Evolutionary conservation across 2,888 invertebrate species (phyloP).

Genomic region (Cheilosia grossa): DNA sequence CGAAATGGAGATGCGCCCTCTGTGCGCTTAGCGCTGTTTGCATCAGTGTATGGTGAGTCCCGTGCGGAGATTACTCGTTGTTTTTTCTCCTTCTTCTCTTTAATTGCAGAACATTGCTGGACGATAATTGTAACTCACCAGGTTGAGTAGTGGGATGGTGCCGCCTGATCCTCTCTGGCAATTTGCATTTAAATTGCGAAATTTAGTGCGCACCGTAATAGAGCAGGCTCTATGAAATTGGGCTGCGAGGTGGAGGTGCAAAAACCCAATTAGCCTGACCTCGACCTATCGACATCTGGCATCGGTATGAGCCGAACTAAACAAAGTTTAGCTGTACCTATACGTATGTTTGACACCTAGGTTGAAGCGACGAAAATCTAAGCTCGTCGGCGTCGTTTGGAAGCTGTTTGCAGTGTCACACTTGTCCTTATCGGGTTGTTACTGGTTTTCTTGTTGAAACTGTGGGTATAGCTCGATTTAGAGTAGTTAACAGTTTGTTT

Average conservation of each 20-base stretch:
- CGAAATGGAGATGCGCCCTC: constrained; percentile 19
- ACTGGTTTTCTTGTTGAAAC: neutral
- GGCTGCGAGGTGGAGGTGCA: constrained; percentile 43
- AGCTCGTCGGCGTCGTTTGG: neutral
- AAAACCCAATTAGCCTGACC: constrained; percentile 64
- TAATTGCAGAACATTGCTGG: constrained; percentile 69
- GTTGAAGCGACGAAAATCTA: constrained; percentile 10
- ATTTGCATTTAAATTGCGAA: constrained; percentile 73
- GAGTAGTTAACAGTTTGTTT: constrained; percentile 51
- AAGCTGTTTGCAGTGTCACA: neutral
- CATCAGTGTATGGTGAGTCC: neutral
- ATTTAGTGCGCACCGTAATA: constrained; percentile 61
- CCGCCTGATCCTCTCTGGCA: constrained; percentile 39
- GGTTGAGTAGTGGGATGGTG: constrained; percentile 20
- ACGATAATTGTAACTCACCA: constrained; percentile 69
- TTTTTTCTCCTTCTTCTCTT: constrained; percentile 50
- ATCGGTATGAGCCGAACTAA: neutral
- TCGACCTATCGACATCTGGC: constrained; percentile 73
- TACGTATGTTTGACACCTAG: neutral
- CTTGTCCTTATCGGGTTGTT: constrained; percentile 9
- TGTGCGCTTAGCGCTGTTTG: neutral
- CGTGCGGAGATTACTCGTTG: constrained; percentile 55
- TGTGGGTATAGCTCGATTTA: neutral
- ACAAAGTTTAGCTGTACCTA: neutral
- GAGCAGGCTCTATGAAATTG: constrained; percentile 13